Conservation (phyloP, 2,888 invertebrate species). For the Erannis defoliaria region DNA sequence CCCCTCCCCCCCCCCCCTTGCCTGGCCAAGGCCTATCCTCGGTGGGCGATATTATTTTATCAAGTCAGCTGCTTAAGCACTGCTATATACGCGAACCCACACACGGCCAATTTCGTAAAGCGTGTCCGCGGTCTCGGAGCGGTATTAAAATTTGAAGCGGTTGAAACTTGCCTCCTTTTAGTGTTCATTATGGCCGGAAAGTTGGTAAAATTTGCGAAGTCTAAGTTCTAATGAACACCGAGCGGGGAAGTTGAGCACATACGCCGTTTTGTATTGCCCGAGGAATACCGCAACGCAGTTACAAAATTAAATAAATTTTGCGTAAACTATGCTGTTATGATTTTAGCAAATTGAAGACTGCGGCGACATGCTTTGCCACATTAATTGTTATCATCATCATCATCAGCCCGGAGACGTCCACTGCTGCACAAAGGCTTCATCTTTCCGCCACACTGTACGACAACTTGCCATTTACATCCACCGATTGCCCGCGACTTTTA, state of each 20-base stretch:
- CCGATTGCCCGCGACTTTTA: no score
- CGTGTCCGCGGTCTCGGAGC: constrained; percentile 63
- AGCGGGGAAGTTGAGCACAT: constrained; percentile 70
- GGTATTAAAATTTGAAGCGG: constrained; percentile 84
- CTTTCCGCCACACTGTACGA: no score
- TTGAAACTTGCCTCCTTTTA: constrained; percentile 83
- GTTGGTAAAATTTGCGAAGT: constrained; percentile 84
- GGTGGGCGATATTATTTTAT: no score
- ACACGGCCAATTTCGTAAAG: constrained; percentile 64
- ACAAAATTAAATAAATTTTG: constrained; percentile 45
- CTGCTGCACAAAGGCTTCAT: no score
- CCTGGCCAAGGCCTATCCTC: no score
- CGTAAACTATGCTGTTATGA: constrained; percentile 30
- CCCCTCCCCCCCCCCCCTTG: no score
- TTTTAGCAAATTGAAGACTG: constrained; percentile 18
- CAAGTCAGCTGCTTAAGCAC: constrained; percentile 4
- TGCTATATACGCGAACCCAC: constrained; percentile 38
- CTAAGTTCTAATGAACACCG: constrained; percentile 85
- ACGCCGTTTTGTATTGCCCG: constrained; percentile 59
- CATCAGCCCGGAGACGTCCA: no score
- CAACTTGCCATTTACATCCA: no score
- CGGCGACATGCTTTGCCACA: constrained; percentile 3
- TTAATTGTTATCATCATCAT: no score
- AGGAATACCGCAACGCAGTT: constrained; percentile 56
- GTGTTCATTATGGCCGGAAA: constrained; percentile 83